Base-by-base conservation (phyloP, 2,113 vertebrate genomes). In the Peromyscus leucopus region DNA sequence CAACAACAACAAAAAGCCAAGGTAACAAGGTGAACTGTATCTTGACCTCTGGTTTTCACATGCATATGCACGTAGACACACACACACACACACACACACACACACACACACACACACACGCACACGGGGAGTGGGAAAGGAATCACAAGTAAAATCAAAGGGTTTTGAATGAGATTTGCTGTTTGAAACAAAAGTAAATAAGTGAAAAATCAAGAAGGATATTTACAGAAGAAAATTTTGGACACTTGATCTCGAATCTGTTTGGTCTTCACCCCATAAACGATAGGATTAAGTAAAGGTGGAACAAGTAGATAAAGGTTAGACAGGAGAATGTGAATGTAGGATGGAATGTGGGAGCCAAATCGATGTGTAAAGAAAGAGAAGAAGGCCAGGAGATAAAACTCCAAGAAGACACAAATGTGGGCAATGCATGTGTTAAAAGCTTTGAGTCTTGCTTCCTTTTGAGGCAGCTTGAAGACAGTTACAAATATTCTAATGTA, bases 391-490 rank as follows among this genome's bases (percentile, higher is more conserved):
- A 82, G 63, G 6, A 71, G 26, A 5, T 91, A 71, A 61, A 91
- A 91, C 48, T 91, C 61, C 17, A 71, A 78, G 36, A 82, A 91
- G 48, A 91, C 93, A 0, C 97, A 98, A 80, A 98, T 80, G 22
- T 98, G 98, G 75, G 98, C 96, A 4, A 97, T 0, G 4, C 98
- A 98, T 1, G 98, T 98, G 96, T 97, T 95, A 51, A 98, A 97
- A 1, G 93, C 97, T 69, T 96, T 98, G 21, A 98, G 90, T 16
- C 97, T 89, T 46, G 98, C 97, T 72, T 96, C 90, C 92, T 97
- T 97, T 0, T 71, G 94, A 0, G 48, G 28, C 19, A 98, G 63
- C 55, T 11, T 55, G 87, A 98, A 92, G 0, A 98, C 97, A 0
- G 97, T 93, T 83, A 1, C 93, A 71, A 98, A 93, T 94, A 98